Evolutionary conservation across 1,140 invertebrate species (phyloP), one percentile per base, ranked within the genome.

Genomic region (Myzus persicae): DNA sequence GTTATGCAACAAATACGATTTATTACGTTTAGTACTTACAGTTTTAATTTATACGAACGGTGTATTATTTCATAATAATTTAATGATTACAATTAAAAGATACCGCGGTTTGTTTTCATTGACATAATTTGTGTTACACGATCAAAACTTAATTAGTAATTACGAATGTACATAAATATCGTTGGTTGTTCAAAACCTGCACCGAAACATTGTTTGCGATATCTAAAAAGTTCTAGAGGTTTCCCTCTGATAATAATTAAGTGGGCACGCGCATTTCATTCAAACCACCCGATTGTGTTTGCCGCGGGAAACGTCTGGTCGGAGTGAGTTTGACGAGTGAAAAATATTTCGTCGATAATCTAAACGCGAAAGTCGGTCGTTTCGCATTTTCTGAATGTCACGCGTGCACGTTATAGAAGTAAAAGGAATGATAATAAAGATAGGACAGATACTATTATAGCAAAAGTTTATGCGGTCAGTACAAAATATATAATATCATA

Each of bases 381-480:
- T n/a, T 14, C 5, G 59, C 59, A n/a, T n/a, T 76, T 76, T 76
- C 59, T 18, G 31, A n/a, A 36, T 76, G 59, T 76, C 59, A 76
- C 59, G 59, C 31, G 59, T n/a, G 31, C n/a, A 76, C 59, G 31
- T 76, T 76, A 76, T 76, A 76, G 59, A 76, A 76, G 14, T n/a
- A 76, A 76, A n/a, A 76, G 59, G n/a, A 84, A 88, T 88, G 44
- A 88, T 48, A 51, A 88, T 88, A 88, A 88, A 88, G 87, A 48
- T 51, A 36, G 46, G 20, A 51, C 87, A 26, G 44, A 88, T 51
- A 54, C n/a, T 51, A 90, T 67, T 24, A 38, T 38, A 38, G 48
- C 18, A 59, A 67, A 67, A 67, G 89, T 90, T 90, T 90, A 67
- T 89, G 59, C 82, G 54, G 89, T 90, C 89, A 59, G 26, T n/a